These are phyloP conservation scores for Chaetogeoica ovagalla DNA, from an alignment of 2,888 invertebrate genomes.

Conservation along the genomic window DNA sequence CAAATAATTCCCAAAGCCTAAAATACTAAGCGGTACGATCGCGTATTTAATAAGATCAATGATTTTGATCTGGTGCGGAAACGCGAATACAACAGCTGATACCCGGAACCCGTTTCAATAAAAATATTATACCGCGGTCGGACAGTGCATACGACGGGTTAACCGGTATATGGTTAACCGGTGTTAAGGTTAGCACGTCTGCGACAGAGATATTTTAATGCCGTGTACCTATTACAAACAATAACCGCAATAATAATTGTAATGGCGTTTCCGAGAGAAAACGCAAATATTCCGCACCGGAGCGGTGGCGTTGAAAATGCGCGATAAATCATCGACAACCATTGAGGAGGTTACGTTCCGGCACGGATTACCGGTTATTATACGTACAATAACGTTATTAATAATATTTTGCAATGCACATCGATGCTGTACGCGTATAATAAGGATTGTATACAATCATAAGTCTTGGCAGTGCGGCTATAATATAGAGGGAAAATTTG, in stretches of 20 bases:
- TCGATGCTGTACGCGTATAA: not conserved
- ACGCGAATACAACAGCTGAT: not conserved
- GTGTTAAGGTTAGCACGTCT: no score
- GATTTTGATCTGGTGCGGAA: not conserved
- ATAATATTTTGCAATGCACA: slow-evolving; percentile 17
- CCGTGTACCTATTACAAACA: not conserved
- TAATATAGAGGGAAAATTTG: no score
- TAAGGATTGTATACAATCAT: no score
- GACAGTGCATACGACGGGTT: no score
- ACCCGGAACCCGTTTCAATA: no score
- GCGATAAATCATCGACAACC: slow-evolving; percentile 18
- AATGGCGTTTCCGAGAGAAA: not conserved
- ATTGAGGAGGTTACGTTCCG: slow-evolving; percentile 30
- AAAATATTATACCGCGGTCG: no score
- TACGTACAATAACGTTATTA: not conserved
- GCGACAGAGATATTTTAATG: not conserved
- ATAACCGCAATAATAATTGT: not conserved
- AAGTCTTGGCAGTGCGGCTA: no score
- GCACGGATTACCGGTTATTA: slow-evolving; percentile 21
- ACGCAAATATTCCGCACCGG: not conserved
- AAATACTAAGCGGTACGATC: no score
- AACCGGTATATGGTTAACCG: no score
- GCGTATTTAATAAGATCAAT: no score
- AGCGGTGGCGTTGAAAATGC: slow-evolving; percentile 18
- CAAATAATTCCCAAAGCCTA: no score